Conservation (phyloP, 2,797 vertebrate species). For the Harpagifer antarcticus region DNA sequence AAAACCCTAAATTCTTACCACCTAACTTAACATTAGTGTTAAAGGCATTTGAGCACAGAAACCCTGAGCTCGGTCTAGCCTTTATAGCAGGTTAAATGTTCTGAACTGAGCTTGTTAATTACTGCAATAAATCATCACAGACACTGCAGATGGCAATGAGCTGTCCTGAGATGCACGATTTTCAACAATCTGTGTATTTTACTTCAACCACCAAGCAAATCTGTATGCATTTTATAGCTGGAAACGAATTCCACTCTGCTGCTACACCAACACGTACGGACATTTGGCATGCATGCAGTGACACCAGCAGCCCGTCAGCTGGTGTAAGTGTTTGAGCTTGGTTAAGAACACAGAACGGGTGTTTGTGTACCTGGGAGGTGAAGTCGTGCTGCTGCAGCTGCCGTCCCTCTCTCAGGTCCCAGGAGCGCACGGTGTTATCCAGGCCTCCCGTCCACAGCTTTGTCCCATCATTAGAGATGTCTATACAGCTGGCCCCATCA, state of each 20-base stretch:
- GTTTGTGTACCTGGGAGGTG: conserved; percentile 91
- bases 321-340: neutral
- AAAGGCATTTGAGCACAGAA: conserved; percentile 55
- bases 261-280: neutral
- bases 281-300: neutral
- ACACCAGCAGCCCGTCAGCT: neutral
- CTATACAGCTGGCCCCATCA: conserved; percentile 96
- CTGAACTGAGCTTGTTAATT: conserved; percentile 58
- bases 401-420: conserved; percentile 96
- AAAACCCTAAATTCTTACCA: conserved; percentile 48
- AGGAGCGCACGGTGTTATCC: conserved; percentile 97
- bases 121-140: conserved; percentile 63
- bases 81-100: conserved; percentile 59
- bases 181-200: conserved; percentile 40
- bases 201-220: conserved; percentile 23
- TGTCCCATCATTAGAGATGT: conserved; percentile 97
- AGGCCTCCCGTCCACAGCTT: conserved; percentile 98
- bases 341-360: neutral
- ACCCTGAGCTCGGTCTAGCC: conserved; percentile 40
- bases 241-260: neutral
- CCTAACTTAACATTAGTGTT: conserved; percentile 34
- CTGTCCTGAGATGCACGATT: conserved; percentile 37
- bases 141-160: conserved; percentile 36
- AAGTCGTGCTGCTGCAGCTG: conserved; percentile 99
- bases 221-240: neutral